These are phyloP conservation scores for Neoseiulus cucumeris DNA, from an alignment of 1,140 invertebrate genomes.

Conservation along the genomic window DNA sequence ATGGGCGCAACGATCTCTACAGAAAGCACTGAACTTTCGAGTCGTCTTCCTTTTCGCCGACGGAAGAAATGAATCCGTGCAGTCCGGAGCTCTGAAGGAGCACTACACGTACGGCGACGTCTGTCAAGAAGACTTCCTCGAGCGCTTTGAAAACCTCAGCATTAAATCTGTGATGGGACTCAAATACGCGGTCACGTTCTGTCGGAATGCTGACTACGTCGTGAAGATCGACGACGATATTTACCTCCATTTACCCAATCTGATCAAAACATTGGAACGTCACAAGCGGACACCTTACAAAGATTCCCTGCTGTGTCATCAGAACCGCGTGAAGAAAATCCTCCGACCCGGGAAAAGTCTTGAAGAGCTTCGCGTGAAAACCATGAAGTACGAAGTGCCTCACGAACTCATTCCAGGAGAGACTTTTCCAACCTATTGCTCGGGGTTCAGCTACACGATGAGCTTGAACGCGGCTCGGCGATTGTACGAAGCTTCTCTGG, in stretches of 20 bases:
- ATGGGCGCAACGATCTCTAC: slow-evolving; percentile 19
- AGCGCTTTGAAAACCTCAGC: slow-evolving; percentile 30
- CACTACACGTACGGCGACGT: slow-evolving; percentile 27
- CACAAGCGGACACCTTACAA: slow-evolving; percentile 12
- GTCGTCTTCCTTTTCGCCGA: slow-evolving; percentile 20
- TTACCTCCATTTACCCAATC: slow-evolving; percentile 26
- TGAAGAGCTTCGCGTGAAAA: neutral
- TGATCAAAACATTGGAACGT: slow-evolving; percentile 15
- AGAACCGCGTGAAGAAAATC: slow-evolving; percentile 19
- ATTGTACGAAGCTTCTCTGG: slow-evolving; percentile 18
- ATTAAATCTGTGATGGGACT: slow-evolving; percentile 28
- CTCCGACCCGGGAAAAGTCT: slow-evolving; percentile 14
- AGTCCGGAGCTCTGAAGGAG: slow-evolving; percentile 24
- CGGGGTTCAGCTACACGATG: slow-evolving; percentile 23
- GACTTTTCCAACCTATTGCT: slow-evolving; percentile 23
- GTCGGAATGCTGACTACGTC: slow-evolving; percentile 24
- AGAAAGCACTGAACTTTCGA: slow-evolving; percentile 19
- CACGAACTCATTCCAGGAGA: slow-evolving; percentile 19
- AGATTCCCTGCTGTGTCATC: slow-evolving; percentile 19
- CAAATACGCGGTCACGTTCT: slow-evolving; percentile 26
- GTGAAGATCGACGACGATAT: slow-evolving; percentile 32
- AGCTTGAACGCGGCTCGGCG: slow-evolving; percentile 16
- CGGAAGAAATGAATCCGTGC: slow-evolving; percentile 10
- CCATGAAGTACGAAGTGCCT: slow-evolving; percentile 18
- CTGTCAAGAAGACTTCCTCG: slow-evolving; percentile 27